phyloP scores from a whole-genome alignment of 37 sponge, comb jelly and placozoan genomes.

The Agelas oroides region DNA sequence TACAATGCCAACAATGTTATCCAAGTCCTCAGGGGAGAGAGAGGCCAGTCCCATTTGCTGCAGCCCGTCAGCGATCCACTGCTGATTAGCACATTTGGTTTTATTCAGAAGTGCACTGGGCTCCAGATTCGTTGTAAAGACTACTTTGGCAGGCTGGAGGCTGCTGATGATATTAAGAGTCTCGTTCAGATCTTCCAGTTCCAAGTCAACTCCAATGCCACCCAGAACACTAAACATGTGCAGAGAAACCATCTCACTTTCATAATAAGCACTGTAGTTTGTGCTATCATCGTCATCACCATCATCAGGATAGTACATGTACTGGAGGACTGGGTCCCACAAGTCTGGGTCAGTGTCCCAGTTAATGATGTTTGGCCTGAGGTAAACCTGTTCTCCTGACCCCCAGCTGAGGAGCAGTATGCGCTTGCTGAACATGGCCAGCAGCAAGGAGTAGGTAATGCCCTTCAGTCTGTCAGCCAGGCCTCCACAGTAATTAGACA shows the following conservation, averaged over 20 bases:
- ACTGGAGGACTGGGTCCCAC: not conserved
- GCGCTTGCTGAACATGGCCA: slow-evolving; percentile 36
- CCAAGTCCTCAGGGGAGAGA: slow-evolving; percentile 19
- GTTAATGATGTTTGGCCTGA: slow-evolving; percentile 24
- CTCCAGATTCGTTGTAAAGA: slow-evolving; percentile 38
- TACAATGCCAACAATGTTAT: slow-evolving; percentile 34
- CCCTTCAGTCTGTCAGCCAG: slow-evolving; percentile 52
- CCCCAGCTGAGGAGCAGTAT: slow-evolving; percentile 30
- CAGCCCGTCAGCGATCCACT: slow-evolving; percentile 44
- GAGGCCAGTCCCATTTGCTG: slow-evolving; percentile 10
- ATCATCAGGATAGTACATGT: not conserved
- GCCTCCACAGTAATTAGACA: slow-evolving; percentile 30
- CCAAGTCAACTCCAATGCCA: not conserved
- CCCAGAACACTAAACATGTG: slow-evolving; percentile 27
- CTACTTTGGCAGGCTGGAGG: not conserved
- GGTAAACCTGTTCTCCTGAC: not conserved
- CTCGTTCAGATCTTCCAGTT: not conserved
- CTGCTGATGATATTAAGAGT: slow-evolving; percentile 7
- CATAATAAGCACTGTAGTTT: not conserved
- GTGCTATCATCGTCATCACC: not conserved
- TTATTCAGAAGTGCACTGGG: slow-evolving; percentile 13
- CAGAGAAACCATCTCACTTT: not conserved
- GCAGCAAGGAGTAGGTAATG: slow-evolving; percentile 24
- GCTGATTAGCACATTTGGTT: not conserved
- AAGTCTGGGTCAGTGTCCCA: slow-evolving; percentile 6